A percentile compares a stretch with the other conserved stretches of the same genome.
phyloP scores from a whole-genome alignment of 2,888 invertebrate species.

The Bellardia bayeri region DNA sequence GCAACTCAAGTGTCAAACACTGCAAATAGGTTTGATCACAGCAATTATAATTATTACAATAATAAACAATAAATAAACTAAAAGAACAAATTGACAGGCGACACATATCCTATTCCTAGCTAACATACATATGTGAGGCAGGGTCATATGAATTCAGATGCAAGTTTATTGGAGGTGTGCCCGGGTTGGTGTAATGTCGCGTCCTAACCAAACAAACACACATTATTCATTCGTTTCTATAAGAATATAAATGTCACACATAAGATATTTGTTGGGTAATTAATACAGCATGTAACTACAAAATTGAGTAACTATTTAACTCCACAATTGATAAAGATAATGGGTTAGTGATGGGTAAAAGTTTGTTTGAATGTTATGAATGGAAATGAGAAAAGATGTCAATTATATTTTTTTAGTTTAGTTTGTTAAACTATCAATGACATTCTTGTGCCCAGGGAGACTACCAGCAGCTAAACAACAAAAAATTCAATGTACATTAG shows the following conservation, averaged over 20 bases:
- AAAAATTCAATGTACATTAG: not conserved
- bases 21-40: constrained; percentile 36
- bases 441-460: not conserved
- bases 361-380: constrained; percentile 2
- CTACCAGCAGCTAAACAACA: not conserved
- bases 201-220: not conserved
- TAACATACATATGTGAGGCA: not conserved
- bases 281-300: constrained; percentile 63
- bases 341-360: constrained; percentile 37
- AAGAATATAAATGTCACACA: not conserved
- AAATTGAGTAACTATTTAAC: constrained; percentile 31
- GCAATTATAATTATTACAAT: constrained; percentile 10
- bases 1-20: constrained; percentile 10
- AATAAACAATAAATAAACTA: not conserved
- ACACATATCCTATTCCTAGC: constrained; percentile 1
- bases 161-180: not conserved
- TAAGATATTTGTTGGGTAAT: constrained; percentile 49
- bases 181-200: constrained; percentile 1
- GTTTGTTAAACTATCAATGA: constrained; percentile 22
- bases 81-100: constrained; percentile 22
- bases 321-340: constrained; percentile 51
- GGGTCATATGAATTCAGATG: constrained; percentile 25
- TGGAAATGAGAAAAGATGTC: constrained; percentile 26
- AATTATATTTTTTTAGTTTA: constrained; percentile 41
- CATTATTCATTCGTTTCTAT: too few relatives aligned